Evolutionary conservation across 2,888 invertebrate genomes (phyloP).

Genomic region (Leuctra nigra): DNA sequence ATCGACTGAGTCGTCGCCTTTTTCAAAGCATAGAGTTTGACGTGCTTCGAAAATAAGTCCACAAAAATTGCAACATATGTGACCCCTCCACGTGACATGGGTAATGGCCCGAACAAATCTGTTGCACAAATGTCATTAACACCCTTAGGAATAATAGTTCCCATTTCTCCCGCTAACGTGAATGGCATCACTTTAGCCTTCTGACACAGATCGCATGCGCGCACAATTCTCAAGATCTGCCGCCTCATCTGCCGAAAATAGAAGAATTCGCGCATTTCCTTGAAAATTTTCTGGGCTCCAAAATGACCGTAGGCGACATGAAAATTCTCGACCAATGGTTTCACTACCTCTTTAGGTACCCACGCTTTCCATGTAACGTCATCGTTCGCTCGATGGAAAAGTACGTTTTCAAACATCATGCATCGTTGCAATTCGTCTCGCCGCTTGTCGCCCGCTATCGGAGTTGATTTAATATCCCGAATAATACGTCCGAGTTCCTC

Average conservation of each 20-base stretch:
- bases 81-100: not conserved
- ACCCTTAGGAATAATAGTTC: not conserved
- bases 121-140: not conserved
- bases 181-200: not conserved
- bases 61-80: not conserved
- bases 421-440: not conserved
- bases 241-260: not conserved
- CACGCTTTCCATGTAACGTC: not conserved
- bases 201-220: not conserved
- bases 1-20: conserved; percentile 6
- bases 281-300: not conserved
- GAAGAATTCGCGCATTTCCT: not conserved
- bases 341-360: not conserved
- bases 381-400: not conserved
- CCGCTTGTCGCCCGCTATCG: not conserved
- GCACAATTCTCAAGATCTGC: not conserved
- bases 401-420: not conserved
- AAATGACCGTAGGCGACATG: not conserved
- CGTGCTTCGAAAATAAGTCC: not conserved
- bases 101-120: not conserved
- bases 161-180: not conserved
- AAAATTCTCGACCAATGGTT: not conserved
- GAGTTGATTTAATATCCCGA: too few species aligned
- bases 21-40: not conserved
- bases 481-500: not conserved